Base-by-base conservation (phyloP, 2,888 invertebrate genomes). In the Parnassius apollo region DNA sequence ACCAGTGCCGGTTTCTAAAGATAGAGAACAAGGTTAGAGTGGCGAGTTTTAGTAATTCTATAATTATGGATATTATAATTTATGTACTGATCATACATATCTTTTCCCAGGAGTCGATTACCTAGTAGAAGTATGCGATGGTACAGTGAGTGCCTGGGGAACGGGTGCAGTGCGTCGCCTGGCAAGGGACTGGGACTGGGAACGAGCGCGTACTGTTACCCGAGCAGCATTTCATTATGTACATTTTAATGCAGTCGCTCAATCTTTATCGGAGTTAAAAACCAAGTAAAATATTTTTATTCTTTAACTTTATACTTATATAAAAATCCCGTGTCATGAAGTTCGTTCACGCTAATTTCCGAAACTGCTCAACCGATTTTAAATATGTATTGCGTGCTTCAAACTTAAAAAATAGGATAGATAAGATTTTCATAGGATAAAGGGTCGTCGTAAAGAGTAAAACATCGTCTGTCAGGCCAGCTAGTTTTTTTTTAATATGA, bases 201-300 rank as follows among this genome's bases (percentile, higher is more conserved):
- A 94, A 65, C 96, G 95, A 81, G 95, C 96, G 7, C 93, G 94
- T 59, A 95, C 96, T 66, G 97, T 97, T 13, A 95, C 94, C 55
- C 94, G 94, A 10, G 95, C 97, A 59, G 97, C 97, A 74, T 98
- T 97, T 79, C 96, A 96, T 85, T 97, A 97, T 79, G 95, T 97
- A 53, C 96, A 96, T 78, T 98, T 96, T 80, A 97, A 96, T 77
- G 95, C 94, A 64, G 94, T 97, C 62, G 94, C 95, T 10, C 93
- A 94, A 58, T 93, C 95, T 61, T 89, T 97, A 66, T 93, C 94
- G 49, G 95, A 95, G 83, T 86, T 98, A 13, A 96, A 97, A 86
- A 91, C 93, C 64, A 93, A 91, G 92, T 92, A 69, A 35, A 22
- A 35, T 10, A 9, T 54, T 9, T 48, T 45, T 42, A 7, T 35